A percentile compares a stretch with the other conserved stretches of the same genome.
Conservation (phyloP, 2,888 invertebrate species). For the Amiota mariae region DNA sequence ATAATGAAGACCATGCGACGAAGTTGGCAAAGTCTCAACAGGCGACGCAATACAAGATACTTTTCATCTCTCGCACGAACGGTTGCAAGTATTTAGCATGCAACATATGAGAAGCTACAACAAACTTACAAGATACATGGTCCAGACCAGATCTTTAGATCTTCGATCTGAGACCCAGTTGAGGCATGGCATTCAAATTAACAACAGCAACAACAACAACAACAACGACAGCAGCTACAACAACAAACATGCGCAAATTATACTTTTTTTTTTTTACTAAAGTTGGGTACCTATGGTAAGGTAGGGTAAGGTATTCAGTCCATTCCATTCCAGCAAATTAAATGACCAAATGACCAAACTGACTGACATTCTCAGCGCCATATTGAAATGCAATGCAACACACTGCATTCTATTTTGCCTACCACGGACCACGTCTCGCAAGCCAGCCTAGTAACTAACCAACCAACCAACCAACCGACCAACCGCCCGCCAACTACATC, state of each 20-base stretch:
- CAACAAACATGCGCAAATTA: conserved; percentile 64
- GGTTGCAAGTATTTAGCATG: conserved; percentile 28
- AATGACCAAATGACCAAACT: neutral
- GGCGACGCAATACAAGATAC: conserved; percentile 19
- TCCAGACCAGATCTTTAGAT: conserved; percentile 38
- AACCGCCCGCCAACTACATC: too few species aligned
- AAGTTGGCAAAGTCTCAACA: neutral
- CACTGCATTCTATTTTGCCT: conserved; percentile 2
- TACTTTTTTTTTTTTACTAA: conserved; percentile 20
- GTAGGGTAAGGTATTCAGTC: too few species aligned
- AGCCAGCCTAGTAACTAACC: too few species aligned
- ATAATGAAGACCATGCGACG: conserved; percentile 33
- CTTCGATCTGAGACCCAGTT: conserved; percentile 33
- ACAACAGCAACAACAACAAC: conserved; percentile 33
- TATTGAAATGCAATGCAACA: conserved; percentile 31
- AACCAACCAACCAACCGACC: too few species aligned
- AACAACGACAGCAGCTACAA: conserved; percentile 57
- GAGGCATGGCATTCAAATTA: conserved; percentile 62
- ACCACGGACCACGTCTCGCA: conserved; percentile 43
- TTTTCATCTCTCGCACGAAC: neutral
- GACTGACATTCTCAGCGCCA: conserved; percentile 9
- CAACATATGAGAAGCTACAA: conserved; percentile 36
- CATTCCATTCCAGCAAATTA: neutral
- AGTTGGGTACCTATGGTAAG: too few species aligned
- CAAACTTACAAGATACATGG: conserved; percentile 36